Base-by-base conservation (phyloP, 2,888 invertebrate species). In the Spilarctia lutea region DNA sequence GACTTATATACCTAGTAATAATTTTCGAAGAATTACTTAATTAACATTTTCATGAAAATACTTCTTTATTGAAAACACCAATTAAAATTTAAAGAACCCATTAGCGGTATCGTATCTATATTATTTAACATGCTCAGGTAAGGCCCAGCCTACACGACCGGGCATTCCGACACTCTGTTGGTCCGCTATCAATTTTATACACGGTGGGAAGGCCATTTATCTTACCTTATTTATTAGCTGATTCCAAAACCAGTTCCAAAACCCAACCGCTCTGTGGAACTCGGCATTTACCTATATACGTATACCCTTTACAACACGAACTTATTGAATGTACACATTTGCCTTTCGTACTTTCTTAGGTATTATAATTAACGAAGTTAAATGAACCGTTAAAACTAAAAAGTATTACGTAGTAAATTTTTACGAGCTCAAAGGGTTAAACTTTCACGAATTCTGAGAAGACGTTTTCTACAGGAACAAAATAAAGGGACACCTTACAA, bases 101-200 rank as follows among this genome's bases (percentile, higher is more conserved):
- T 90, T 90, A 90, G 90, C 75, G 85, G 81, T 88, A 89, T 91
- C 87, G 82, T 88, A 88, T 90, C 90, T 90, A 87, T 85, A 83
- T 82, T 83, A 87, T 89, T 89, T 84, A 87, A 87, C 83, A 83
- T 85, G 85, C 79, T 79, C 89, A 91, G 88, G 89, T 90, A 90
- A 91, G 88, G 88, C 74, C 87, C 90, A 81, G 88, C 90, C 91
- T 91, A 91, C 91, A 92, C 90, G 87, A 79, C 78, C 90, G 85
- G 86, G 88, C 91, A 94, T 93, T 94, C 94, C 93, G 82, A 90
- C 85, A 83, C 88, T 88, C 89, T 86, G 91, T 91, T 92, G 93
- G 94, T 87, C 92, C 91, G 89, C 95, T 95, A 94, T 96, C 94
- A 95, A 95, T 93, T 93, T 94, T 93, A 94, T 94, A 94, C 93